Base-by-base conservation (phyloP, 2,113 vertebrate genomes). In the Pleuronectes platessa region DNA sequence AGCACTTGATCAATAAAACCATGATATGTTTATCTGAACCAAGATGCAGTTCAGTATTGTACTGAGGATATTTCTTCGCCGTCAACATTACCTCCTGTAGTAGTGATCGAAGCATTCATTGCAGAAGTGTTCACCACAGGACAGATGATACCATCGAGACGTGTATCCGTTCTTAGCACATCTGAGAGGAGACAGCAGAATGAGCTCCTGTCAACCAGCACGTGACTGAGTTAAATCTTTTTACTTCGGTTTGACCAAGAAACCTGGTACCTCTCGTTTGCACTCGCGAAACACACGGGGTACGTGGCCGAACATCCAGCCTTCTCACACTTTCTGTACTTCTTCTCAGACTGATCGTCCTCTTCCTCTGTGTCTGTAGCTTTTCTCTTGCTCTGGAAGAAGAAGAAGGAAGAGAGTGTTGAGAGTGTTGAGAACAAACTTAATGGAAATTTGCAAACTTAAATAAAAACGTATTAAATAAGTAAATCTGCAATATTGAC, bases 81-180 rank as follows among this genome's bases (percentile, higher is more conserved):
- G 20, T 78, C 66, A 37, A 51, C 63, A 20, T 79, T 93, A 99
- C 98, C 98, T 99, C 93, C 98, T 94, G 86, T 99, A 99, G 86
- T 98, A 99, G 90, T 99, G 95, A 89, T 99, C 98, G 84, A 99
- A 99, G 79, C 98, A 99, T 84, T 99, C 98, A 31, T 99, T 99
- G 90, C 98, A 99, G 90, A 99, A 99, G 92, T 99, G 98, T 61
- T 99, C 98, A 17, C 98, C 98, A 63, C 98, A 99, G 59, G 98
- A 99, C 24, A 99, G 94, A 62, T 99, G 98, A 88, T 99, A 99
- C 98, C 98, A 99, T 71, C 98, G 95, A 1, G 98, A 99, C 0
- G 98, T 99, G 76, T 99, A 99, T 12, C 98, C 97, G 49, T 99
- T 99, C 90, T 98, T 99, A 56, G 98, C 98, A 85, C 98, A 99